A percentile compares a stretch with the other conserved stretches of the same genome.
Conservation (phyloP, 2,113 vertebrate genomes). For the Myiozetetes cayanensis region DNA sequence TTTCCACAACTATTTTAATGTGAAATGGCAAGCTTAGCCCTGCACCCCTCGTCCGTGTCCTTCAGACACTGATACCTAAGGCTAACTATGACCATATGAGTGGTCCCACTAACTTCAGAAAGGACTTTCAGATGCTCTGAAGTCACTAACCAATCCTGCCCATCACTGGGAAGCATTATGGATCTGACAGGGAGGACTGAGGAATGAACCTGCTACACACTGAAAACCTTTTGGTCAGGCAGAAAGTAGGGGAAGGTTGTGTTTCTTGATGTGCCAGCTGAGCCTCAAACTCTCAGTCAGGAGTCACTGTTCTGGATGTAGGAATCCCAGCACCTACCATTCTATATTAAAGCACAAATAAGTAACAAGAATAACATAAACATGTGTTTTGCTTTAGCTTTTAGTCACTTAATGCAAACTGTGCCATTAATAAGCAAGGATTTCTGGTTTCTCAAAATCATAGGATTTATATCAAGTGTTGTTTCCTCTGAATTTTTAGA, state of each 20-base stretch:
- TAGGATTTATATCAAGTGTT: neutral
- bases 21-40: constrained; percentile 19
- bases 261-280: neutral
- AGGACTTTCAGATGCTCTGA: neutral
- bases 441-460: neutral
- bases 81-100: constrained; percentile 47
- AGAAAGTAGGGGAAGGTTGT: neutral
- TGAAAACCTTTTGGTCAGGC: neutral
- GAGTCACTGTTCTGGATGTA: neutral
- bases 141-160: constrained; percentile 21
- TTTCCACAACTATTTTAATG: constrained; percentile 14
- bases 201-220: neutral
- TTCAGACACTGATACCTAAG: neutral
- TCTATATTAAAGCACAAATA: neutral
- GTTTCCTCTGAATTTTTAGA: neutral
- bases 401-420: neutral
- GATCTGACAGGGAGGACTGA: neutral
- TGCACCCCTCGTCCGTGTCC: neutral
- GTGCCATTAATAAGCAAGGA: neutral
- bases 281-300: neutral
- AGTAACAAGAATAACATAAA: neutral
- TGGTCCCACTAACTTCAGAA: constrained; percentile 2
- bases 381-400: neutral
- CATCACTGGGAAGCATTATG: neutral
- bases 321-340: neutral